Percentiles rank a stretch among this genome's conserved stretches.
These are phyloP conservation scores for Rhagologus leucostigma DNA, from an alignment of 2,113 vertebrate species.

Conservation along the genomic window DNA sequence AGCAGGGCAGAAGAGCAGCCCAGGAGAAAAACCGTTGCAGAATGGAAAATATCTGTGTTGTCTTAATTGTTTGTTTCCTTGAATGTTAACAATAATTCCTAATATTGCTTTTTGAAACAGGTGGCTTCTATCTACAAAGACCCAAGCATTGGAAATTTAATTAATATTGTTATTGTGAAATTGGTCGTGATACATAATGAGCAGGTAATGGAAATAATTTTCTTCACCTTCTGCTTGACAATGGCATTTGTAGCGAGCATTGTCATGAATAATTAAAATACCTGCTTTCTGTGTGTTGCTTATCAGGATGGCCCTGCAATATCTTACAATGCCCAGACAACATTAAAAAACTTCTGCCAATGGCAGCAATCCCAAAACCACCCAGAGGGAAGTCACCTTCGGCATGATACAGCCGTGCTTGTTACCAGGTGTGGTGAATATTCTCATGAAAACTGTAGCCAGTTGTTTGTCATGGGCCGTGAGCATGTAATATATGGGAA, in stretches of 20 bases:
- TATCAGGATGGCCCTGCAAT: conserved; percentile 90
- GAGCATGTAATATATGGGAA: background rate
- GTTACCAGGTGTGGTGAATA: conserved; percentile 84
- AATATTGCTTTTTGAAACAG: conserved; percentile 75
- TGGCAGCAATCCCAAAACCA: conserved; percentile 94
- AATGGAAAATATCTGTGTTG: background rate
- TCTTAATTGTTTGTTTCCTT: conserved; percentile 27
- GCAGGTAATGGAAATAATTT: conserved; percentile 78
- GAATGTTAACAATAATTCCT: conserved; percentile 48
- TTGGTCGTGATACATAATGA: conserved; percentile 94
- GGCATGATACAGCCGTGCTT: conserved; percentile 93
- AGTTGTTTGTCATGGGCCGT: background rate
- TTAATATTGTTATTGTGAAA: conserved; percentile 97
- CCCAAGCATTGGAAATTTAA: conserved; percentile 97
- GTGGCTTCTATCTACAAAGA: conserved; percentile 99
- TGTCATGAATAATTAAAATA: background rate
- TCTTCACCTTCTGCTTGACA: conserved; percentile 5
- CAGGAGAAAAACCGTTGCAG: background rate
- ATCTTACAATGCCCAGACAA: conserved; percentile 94
- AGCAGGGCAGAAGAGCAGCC: background rate
- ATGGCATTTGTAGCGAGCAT: background rate
- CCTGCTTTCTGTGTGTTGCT: background rate
- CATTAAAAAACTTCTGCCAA: conserved; percentile 96
- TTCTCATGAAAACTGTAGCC: background rate
- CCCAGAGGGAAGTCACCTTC: conserved; percentile 85